These are phyloP conservation scores for Pantelozetes paolii DNA, from an alignment of 2,888 invertebrate species.

Conservation along the genomic window DNA sequence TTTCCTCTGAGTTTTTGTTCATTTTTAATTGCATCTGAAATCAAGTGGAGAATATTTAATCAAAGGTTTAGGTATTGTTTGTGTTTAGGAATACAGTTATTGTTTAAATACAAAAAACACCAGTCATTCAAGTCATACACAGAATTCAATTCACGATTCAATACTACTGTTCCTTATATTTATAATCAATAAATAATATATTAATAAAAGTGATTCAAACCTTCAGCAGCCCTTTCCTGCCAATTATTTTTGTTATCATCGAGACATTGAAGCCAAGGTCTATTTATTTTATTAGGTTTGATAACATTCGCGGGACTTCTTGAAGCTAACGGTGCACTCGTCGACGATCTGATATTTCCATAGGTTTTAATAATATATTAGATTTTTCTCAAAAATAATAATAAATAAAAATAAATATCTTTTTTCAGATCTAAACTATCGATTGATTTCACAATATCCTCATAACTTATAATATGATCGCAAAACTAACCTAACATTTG, in stretches of 20 bases:
- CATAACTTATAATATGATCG: background rate
- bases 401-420: background rate
- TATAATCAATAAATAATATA: background rate
- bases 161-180: too few species aligned
- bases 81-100: background rate
- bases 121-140: too few species aligned
- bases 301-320: slow-evolving; percentile 44
- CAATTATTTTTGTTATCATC: slow-evolving; percentile 74
- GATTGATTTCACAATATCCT: background rate
- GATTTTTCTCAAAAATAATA: background rate
- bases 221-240: slow-evolving; percentile 55
- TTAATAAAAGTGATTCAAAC: background rate
- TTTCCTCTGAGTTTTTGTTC: slow-evolving; percentile 1
- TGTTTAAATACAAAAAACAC: background rate
- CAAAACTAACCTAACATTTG: slow-evolving; percentile 12
- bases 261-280: slow-evolving; percentile 74
- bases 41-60: background rate
- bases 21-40: slow-evolving; percentile 15
- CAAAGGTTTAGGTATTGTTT: background rate
- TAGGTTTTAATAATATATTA: too few species aligned
- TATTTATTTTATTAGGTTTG: slow-evolving; percentile 57
- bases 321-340: slow-evolving; percentile 45
- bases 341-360: slow-evolving; percentile 16
- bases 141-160: too few species aligned
- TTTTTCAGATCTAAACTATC: background rate